Percentiles rank a stretch among this genome's conserved stretches.
These are phyloP conservation scores for Troides oblongomaculatus DNA, from an alignment of 2,888 invertebrate genomes.

Conservation along the genomic window DNA sequence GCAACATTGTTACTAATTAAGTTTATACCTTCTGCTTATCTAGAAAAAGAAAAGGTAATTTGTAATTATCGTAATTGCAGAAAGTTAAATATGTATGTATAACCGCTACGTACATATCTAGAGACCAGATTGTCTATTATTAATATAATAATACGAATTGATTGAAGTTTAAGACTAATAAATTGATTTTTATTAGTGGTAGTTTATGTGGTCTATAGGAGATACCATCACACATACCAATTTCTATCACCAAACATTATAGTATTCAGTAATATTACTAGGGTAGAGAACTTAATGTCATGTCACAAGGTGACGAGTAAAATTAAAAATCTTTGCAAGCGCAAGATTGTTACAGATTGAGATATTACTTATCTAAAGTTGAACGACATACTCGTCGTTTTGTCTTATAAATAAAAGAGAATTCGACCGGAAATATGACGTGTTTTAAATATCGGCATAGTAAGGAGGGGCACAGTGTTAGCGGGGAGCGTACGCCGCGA, in stretches of 20 bases:
- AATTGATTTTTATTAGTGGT: too few species aligned
- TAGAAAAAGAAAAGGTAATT: constrained; percentile 10
- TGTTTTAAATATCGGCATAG: not conserved
- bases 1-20: constrained; percentile 25
- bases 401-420: not conserved
- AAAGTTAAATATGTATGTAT: not conserved
- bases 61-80: constrained; percentile 7
- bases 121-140: not conserved
- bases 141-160: not conserved
- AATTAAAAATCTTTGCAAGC: too few species aligned
- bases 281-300: too few species aligned
- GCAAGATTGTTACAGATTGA: too few species aligned
- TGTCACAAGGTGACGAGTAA: too few species aligned
- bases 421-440: not conserved
- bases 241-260: too few species aligned
- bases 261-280: too few species aligned
- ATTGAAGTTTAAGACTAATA: not conserved
- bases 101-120: not conserved
- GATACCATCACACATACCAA: too few species aligned
- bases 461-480: not conserved
- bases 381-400: too few species aligned
- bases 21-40: constrained; percentile 12
- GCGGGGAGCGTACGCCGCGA: not conserved
- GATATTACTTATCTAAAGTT: too few species aligned
- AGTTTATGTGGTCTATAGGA: too few species aligned